These are phyloP conservation scores for Callosobruchus maculatus DNA, from an alignment of 2,888 invertebrate species.

Conservation along the genomic window DNA sequence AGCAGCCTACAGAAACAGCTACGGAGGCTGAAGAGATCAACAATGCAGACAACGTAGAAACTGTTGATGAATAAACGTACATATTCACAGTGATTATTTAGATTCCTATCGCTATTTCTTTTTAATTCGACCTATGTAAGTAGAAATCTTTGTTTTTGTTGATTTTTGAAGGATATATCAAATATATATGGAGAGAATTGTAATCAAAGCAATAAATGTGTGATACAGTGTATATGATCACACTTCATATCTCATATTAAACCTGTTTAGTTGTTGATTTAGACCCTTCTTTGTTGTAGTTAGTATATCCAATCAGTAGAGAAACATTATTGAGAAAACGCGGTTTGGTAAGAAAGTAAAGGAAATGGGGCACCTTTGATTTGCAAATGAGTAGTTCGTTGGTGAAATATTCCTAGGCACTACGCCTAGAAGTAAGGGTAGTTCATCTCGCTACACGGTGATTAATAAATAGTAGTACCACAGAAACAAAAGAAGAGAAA, in stretches of 20 bases:
- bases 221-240: not conserved
- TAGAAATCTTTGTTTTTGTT: not conserved
- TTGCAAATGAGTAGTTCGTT: too few relatives aligned
- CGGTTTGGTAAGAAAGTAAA: too few relatives aligned
- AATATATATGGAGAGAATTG: not conserved
- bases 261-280: not conserved
- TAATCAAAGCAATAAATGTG: not conserved
- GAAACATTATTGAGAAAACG: too few relatives aligned
- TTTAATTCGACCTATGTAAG: not conserved
- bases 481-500: too few relatives aligned
- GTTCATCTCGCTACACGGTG: too few relatives aligned
- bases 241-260: not conserved
- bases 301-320: too few relatives aligned
- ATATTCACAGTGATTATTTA: not conserved
- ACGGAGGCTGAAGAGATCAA: constrained; percentile 43
- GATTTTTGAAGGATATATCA: not conserved
- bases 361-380: too few relatives aligned
- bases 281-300: not conserved
- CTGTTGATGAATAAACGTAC: not conserved
- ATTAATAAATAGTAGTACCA: too few relatives aligned
- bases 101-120: not conserved
- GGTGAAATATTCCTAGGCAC: too few relatives aligned
- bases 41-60: not conserved
- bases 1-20: constrained; percentile 42
- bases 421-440: too few relatives aligned